These are phyloP conservation scores for Actenoides lindsayi DNA, from an alignment of 2,113 vertebrate genomes.

Conservation along the genomic window DNA sequence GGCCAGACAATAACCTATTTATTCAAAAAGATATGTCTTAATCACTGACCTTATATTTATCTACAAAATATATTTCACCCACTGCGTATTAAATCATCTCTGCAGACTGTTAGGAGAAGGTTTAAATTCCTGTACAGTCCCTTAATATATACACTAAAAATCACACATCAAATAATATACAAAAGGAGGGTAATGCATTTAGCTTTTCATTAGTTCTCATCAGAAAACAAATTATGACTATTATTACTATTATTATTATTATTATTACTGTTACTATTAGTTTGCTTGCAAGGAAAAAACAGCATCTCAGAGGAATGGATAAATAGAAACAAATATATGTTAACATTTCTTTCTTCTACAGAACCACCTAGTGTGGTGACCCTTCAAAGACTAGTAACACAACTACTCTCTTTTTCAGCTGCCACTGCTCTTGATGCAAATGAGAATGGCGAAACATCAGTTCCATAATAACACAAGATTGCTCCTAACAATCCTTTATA, in stretches of 20 bases:
- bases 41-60: neutral
- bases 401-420: neutral
- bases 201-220: neutral
- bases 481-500: neutral
- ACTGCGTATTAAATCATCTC: neutral
- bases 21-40: neutral
- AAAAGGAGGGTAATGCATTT: neutral
- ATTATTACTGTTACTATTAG: neutral
- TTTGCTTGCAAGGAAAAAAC: neutral
- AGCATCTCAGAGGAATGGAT: neutral
- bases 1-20: neutral
- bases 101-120: neutral
- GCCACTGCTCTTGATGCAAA: neutral
- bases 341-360: neutral
- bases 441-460: neutral
- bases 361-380: neutral
- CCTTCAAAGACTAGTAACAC: neutral
- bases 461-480: neutral
- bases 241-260: neutral
- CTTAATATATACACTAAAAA: neutral
- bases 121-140: neutral
- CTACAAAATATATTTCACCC: neutral
- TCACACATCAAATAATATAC: neutral
- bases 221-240: neutral
- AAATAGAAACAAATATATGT: neutral